Conservation (phyloP, 2,888 invertebrate genomes). For the Nebria salina region DNA sequence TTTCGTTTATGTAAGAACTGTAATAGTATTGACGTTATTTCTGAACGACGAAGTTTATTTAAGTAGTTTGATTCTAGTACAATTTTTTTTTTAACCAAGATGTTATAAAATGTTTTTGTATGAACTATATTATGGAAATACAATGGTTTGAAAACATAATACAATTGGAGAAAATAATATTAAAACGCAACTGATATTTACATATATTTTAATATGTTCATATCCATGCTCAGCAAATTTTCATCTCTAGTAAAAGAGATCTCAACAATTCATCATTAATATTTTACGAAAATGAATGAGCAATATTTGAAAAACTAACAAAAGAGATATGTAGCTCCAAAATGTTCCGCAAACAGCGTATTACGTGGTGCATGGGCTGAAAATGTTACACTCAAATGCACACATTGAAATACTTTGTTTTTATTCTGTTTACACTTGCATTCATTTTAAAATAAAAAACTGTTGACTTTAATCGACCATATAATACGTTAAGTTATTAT, state of each 20-base stretch:
- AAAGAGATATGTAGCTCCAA: not conserved
- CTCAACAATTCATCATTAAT: not conserved
- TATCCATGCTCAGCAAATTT: not conserved
- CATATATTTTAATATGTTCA: no score
- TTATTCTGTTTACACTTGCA: not conserved
- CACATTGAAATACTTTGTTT: not conserved
- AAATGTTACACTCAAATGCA: not conserved
- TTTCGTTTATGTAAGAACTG: no score
- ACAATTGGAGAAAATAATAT: no score
- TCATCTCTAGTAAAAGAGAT: not conserved
- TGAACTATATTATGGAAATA: no score
- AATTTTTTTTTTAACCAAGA: no score
- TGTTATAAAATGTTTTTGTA: no score
- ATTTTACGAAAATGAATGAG: not conserved
- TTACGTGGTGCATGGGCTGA: not conserved
- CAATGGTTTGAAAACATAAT: no score
- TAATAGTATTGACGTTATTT: no score
- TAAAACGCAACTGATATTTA: no score
- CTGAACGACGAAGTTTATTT: no score
- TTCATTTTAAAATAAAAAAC: slow-evolving; percentile 12
- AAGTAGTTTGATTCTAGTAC: no score
- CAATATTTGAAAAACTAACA: not conserved
- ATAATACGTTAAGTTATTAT: slow-evolving; percentile 9
- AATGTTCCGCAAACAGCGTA: not conserved
- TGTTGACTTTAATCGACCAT: not conserved